Conservation (phyloP, 2,888 invertebrate genomes). For the Oscheius sp. region DNA sequence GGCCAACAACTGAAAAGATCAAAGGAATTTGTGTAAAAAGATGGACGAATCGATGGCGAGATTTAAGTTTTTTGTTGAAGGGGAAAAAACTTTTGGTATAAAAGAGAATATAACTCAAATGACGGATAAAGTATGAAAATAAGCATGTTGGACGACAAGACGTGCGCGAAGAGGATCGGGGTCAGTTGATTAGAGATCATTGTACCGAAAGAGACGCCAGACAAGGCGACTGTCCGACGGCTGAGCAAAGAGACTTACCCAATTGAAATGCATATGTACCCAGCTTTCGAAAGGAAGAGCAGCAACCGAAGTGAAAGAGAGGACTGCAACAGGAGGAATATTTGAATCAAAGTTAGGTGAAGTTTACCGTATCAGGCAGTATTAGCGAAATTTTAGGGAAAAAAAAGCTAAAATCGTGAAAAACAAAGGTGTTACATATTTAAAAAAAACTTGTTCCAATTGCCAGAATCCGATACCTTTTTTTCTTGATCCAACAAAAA, state of each 20-base stretch:
- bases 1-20: not conserved
- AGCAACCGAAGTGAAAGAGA: not conserved
- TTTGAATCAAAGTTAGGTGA: no score
- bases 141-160: not conserved
- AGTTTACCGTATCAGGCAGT: no score
- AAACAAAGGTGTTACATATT: no score
- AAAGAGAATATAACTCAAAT: not conserved
- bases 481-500: no score
- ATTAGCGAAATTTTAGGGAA: no score
- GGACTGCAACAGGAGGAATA: no score
- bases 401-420: no score
- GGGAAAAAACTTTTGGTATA: not conserved
- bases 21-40: not conserved
- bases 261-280: slow-evolving; percentile 1
- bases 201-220: slow-evolving; percentile 4
- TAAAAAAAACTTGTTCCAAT: no score
- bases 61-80: not conserved
- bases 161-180: slow-evolving; percentile 11
- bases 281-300: not conserved
- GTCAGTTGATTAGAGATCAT: slow-evolving; percentile 14
- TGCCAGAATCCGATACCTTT: no score
- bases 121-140: not conserved
- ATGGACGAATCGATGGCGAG: not conserved
- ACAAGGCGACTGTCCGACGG: not conserved
- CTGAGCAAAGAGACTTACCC: slow-evolving; percentile 24